A percentile compares a stretch with the other conserved stretches of the same genome.
phyloP scores from a whole-genome alignment of 2,113 vertebrate species.

The Rhabdornis inornatus region DNA sequence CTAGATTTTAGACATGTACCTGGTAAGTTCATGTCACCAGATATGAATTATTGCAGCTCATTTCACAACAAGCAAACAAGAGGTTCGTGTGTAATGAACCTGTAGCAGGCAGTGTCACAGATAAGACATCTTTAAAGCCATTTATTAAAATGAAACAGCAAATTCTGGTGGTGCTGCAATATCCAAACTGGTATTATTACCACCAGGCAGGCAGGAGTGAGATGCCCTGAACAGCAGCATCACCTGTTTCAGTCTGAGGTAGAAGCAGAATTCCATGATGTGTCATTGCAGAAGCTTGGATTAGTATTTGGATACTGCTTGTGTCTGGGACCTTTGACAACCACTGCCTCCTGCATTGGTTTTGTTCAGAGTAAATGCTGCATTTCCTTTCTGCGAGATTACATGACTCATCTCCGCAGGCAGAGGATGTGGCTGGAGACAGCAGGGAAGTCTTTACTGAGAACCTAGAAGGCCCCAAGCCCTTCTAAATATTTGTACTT shows the following conservation, averaged over 20 bases:
- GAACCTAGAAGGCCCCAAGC: background rate
- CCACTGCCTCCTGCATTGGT: accelerated
- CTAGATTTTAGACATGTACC: background rate
- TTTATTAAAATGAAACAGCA: background rate
- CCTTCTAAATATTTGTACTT: background rate
- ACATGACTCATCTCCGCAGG: background rate
- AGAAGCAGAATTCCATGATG: background rate
- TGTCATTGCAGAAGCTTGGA: background rate
- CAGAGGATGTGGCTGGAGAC: background rate
- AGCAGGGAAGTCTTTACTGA: background rate
- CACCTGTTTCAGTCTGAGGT: background rate
- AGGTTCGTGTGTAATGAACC: background rate
- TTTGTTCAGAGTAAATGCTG: background rate
- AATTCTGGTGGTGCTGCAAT: background rate
- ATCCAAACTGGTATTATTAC: background rate
- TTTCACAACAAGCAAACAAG: background rate
- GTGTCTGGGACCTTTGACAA: background rate
- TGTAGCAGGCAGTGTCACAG: background rate
- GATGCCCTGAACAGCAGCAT: background rate
- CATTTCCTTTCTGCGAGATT: background rate
- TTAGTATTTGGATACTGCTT: background rate
- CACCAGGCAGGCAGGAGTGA: accelerated
- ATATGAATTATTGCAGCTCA: background rate
- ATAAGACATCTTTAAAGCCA: background rate
- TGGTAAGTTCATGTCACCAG: background rate